Percentiles rank a stretch among this genome's conserved stretches.
Evolutionary conservation across 64 coral and sea anemone species (phyloP).

Genomic region (Exaiptasia diaphana): DNA sequence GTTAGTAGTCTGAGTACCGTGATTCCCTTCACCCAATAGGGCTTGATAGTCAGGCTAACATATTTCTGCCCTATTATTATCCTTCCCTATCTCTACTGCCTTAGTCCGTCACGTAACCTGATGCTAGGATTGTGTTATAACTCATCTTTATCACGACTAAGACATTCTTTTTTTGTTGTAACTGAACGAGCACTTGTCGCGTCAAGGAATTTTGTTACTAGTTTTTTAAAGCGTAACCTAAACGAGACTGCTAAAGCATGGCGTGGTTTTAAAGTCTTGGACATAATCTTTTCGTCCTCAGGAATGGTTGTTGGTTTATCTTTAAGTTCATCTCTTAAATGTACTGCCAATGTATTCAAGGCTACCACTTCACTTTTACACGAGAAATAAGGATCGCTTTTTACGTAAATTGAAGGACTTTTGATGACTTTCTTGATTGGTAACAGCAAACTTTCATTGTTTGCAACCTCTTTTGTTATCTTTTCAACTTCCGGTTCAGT

Average conservation of each 20-base stretch:
- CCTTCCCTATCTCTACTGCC: too few relatives aligned
- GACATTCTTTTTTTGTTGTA: conserved; percentile 53
- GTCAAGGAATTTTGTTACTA: conserved; percentile 48
- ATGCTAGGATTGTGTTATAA: too few relatives aligned
- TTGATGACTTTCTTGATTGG: conserved; percentile 35
- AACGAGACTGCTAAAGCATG: conserved; percentile 21
- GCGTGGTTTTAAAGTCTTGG: background rate
- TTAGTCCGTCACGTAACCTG: too few relatives aligned
- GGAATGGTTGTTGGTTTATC: conserved; percentile 42
- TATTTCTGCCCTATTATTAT: too few relatives aligned
- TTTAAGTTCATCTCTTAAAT: conserved; percentile 37
- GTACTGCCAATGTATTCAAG: conserved; percentile 43
- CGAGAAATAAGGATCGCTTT: conserved; percentile 23
- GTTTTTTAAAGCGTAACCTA: conserved; percentile 47
- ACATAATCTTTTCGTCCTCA: conserved; percentile 44
- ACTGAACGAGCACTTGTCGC: conserved; percentile 44
- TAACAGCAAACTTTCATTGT: conserved; percentile 2
- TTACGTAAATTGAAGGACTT: conserved; percentile 26
- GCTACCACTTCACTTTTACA: conserved; percentile 69
- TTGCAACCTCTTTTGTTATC: background rate
- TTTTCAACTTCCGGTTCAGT: conserved; percentile 17
- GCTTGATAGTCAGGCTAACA: too few relatives aligned
- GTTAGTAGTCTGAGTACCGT: too few relatives aligned
- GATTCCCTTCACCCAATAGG: too few relatives aligned
- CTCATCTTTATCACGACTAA: conserved; percentile 12